Evolutionary conservation across 1,140 invertebrate species (phyloP), one percentile per base, ranked within the genome.

Genomic region (Drosophila bifasciata): DNA sequence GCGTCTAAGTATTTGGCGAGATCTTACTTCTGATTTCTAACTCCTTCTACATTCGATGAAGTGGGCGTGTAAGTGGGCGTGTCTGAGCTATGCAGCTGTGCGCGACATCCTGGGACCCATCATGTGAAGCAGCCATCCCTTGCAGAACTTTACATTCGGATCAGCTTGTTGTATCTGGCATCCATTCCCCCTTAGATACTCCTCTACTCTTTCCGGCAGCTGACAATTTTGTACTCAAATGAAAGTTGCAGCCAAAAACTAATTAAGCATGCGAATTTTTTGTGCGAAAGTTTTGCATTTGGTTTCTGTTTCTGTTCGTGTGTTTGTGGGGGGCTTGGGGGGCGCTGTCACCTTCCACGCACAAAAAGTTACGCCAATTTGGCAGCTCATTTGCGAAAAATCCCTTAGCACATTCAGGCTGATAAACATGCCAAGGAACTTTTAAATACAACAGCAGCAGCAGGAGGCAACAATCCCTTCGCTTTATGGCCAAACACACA

Each of bases 391-490:
- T 88, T 88, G 77, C 77, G 63, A 75, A 77, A 88, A 77, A 77
- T 55, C 77, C 62, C 61, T 56, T 58, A 46, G 50, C 74, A 63
- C 77, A 74, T 86, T 73, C 61, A 15, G 51, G 75, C 68, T 86
- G 77, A 85, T 86, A 85, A 85, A 85, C 81, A 85, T 74, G 81
- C 81, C 78, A 81, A 44, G 56, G 62, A 85, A 88, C 57, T 85
- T 85, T 85, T 70, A 56, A 80, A 74, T 68, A 73, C 75, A 52
- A 71, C 25, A 56, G 25, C 60, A 67, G 61, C 55, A 45, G 49
- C 49, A 75, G 70, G 71, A 57, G 61, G 70, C 70, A 66, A 75
- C 60, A 74, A 75, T 74, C 70, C 70, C 58, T 55, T 68, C 53
- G 46, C 44, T 71, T 81, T 58, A 53, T 58, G 66, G 52, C 50